A percentile compares a stretch with the other conserved stretches of the same genome.
Evolutionary conservation across 2,113 vertebrate genomes (phyloP).

Genomic region (Rhineura floridana): DNA sequence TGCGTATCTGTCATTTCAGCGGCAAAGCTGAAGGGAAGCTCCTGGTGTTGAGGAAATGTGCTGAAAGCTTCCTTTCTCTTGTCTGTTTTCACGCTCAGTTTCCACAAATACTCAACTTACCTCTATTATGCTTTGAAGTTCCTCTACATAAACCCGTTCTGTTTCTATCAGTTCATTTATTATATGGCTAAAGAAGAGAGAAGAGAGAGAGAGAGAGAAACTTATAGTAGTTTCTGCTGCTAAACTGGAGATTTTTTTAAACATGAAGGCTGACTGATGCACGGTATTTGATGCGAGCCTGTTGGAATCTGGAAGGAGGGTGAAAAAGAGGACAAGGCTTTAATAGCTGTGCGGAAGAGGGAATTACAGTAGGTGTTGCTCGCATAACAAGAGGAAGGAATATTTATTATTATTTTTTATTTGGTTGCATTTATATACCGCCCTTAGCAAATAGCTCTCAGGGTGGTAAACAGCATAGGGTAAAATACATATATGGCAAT

Average conservation of each 20-base stretch:
- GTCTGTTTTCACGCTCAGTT: background rate
- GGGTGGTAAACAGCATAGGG: too few relatives aligned
- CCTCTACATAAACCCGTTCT: conserved; percentile 92
- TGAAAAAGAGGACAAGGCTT: background rate
- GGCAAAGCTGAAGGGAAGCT: background rate
- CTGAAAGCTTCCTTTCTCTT: background rate
- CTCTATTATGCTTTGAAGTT: conserved; percentile 95
- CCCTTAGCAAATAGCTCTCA: too few relatives aligned
- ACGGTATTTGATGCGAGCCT: background rate
- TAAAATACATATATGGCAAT: too few relatives aligned
- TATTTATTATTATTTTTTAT: too few relatives aligned
- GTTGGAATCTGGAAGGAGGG: background rate
- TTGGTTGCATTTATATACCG: too few relatives aligned
- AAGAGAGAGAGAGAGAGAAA: background rate
- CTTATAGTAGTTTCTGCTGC: background rate
- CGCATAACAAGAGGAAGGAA: too few relatives aligned
- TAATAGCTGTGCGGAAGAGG: background rate
- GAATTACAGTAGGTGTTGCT: background rate
- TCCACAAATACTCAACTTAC: conserved; percentile 70
- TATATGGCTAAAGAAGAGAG: conserved; percentile 81
- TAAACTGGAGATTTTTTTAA: background rate
- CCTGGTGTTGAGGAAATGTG: too few relatives aligned
- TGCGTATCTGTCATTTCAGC: background rate
- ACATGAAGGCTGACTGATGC: background rate
- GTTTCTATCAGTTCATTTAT: conserved; percentile 94